Base-by-base conservation (phyloP, 2,113 vertebrate species). In the Ancistrus triradiatus region DNA sequence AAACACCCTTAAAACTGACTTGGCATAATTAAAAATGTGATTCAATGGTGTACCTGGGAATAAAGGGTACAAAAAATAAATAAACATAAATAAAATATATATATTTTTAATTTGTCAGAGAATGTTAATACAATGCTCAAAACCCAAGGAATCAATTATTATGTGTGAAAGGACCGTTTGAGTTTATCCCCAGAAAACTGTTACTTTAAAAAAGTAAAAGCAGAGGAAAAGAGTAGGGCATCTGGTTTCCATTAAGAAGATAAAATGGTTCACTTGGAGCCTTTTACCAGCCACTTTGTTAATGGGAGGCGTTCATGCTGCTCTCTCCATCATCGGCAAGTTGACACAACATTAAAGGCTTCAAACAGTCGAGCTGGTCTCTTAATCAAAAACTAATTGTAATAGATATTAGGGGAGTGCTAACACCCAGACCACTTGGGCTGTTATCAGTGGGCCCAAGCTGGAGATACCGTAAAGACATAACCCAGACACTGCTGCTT, bases 301-400 rank as follows among this genome's bases (percentile, higher is more conserved):
- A 89, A 89, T 84, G 87, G 92, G 93, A 95, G 92, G 93, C 91
- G 85, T 92, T 90, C 84, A 82, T 70, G 77, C 83, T 74, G 87
- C 86, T 90, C 92, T 90, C 91, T 98, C 92, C 90, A 97, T 97
- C 95, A 98, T 92, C 75, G 85, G 90, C 88, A 90, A 87, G 92
- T 93, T 94, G 95, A 95, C 93, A 92, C 87, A 90, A 93, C 93
- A 95, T 95, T 92, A 95, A 95, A 97, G 92, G 88, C 90, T 93
- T 91, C 90, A 88, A 94, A 94, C 77, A 89, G 90, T 89, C 87
- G 81, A 71, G 80, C 87, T 79, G 87, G 88, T 84, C 90, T 91
- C 91, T 95, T 97, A 95, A 98, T 98, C 95, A 97, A 95, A 93
- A 96, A 93, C 93, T 97, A 98, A 98, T 98, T 98, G 93, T 93